These are phyloP conservation scores for Eupsilia transversa DNA, from an alignment of 2,888 invertebrate genomes.

Conservation along the genomic window DNA sequence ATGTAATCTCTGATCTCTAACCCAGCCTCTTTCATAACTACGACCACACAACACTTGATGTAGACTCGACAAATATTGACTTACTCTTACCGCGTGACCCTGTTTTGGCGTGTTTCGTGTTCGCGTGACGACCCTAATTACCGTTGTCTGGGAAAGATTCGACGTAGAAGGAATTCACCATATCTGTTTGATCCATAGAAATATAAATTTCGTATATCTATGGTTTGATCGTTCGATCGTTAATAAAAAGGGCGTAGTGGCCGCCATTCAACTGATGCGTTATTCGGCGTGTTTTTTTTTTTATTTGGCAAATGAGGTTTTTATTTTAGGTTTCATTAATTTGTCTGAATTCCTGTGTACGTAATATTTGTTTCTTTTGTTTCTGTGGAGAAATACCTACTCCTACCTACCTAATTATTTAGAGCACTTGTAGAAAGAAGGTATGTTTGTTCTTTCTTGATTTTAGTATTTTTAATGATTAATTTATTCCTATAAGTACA, in stretches of 20 bases:
- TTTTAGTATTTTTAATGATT: neutral
- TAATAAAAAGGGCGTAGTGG: conserved; percentile 27
- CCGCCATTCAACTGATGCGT: conserved; percentile 3
- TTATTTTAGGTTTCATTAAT: conserved; percentile 4
- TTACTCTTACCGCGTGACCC: conserved; percentile 39
- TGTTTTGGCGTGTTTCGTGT: conserved; percentile 15
- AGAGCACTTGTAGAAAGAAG: neutral
- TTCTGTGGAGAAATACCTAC: conserved; percentile 5
- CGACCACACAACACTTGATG: conserved; percentile 1
- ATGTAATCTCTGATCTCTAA: conserved; percentile 3
- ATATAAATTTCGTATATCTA: no score
- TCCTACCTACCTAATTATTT: neutral
- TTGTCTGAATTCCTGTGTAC: neutral
- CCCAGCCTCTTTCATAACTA: conserved; percentile 34
- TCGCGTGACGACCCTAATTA: conserved; percentile 62
- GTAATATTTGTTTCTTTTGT: neutral
- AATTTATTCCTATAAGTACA: neutral
- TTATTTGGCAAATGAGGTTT: neutral
- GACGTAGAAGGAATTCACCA: conserved; percentile 45
- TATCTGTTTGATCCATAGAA: conserved; percentile 44
- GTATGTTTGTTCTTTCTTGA: neutral
- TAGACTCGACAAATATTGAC: conserved; percentile 38
- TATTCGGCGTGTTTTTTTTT: neutral
- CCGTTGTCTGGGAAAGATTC: conserved; percentile 53
- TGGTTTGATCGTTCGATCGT: no score